Conservation (phyloP, 23 tunicate genomes). For the Phallusia fumigata region DNA sequence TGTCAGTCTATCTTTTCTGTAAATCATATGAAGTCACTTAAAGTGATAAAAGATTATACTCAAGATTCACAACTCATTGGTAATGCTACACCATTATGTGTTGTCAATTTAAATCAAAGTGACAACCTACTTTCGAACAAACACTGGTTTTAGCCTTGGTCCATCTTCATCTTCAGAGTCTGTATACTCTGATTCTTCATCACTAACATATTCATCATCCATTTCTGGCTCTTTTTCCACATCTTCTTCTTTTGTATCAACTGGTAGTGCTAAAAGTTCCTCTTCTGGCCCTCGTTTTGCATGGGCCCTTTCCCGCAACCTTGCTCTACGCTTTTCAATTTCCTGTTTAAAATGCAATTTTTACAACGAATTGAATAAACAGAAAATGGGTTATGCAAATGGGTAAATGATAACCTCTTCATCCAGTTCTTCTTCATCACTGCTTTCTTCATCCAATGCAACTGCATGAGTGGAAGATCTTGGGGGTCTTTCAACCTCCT, state of each 20-base stretch:
- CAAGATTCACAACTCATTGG: too few species aligned
- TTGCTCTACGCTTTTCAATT: slow-evolving; percentile 76
- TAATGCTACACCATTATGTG: too few species aligned
- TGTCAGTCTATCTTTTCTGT: slow-evolving; percentile 82
- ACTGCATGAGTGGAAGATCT: slow-evolving; percentile 23
- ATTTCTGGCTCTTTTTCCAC: slow-evolving; percentile 40
- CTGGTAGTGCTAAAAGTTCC: slow-evolving; percentile 56
- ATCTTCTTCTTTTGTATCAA: slow-evolving; percentile 59
- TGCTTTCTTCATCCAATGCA: slow-evolving; percentile 66
- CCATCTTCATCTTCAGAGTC: slow-evolving; percentile 96
- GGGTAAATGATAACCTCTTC: slow-evolving; percentile 31
- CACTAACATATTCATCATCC: slow-evolving; percentile 80
- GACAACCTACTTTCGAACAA: slow-evolving; percentile 78
- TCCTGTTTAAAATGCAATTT: slow-evolving; percentile 24
- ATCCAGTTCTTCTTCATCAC: slow-evolving; percentile 77
- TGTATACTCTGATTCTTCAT: slow-evolving; percentile 88
- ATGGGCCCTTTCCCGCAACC: slow-evolving; percentile 53
- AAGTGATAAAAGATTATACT: too few species aligned
- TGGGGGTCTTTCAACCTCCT: slow-evolving; percentile 27
- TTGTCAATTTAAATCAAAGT: too few species aligned
- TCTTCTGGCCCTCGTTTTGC: slow-evolving; percentile 67
- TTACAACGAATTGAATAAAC: background rate
- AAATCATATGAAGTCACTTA: too few species aligned
- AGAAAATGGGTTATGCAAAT: background rate
- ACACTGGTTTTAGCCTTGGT: slow-evolving; percentile 96